Percentiles rank a stretch among this genome's conserved stretches.
These are phyloP conservation scores for Sebastes wilsoni DNA, from an alignment of 2,797 vertebrate species.

Conservation along the genomic window DNA sequence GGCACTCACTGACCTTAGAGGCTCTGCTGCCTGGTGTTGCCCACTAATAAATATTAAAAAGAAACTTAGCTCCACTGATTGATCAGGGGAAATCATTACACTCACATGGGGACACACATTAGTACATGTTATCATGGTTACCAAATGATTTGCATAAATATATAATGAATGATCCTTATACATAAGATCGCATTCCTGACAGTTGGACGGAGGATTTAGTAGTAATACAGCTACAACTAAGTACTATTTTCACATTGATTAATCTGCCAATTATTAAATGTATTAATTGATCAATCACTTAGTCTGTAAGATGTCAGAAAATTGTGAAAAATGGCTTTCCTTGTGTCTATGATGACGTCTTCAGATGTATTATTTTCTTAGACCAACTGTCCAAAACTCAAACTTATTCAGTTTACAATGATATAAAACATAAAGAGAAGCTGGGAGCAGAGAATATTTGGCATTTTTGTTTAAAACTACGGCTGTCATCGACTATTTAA, in stretches of 20 bases:
- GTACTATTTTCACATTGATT: not conserved
- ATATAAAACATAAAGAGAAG: not conserved
- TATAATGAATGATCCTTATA: not conserved
- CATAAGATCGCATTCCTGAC: not conserved
- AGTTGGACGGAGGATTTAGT: not conserved
- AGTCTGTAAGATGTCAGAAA: not conserved
- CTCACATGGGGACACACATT: not conserved
- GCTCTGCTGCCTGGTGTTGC: not conserved
- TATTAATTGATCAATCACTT: not conserved
- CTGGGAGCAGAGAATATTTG: not conserved
- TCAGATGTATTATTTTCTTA: not conserved
- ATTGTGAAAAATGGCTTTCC: not conserved
- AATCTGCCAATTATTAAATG: not conserved
- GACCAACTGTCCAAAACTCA: not conserved
- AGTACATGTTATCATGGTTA: not conserved
- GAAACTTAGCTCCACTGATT: not conserved
- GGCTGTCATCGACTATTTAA: not conserved
- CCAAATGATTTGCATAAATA: not conserved
- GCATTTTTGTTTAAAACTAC: not conserved
- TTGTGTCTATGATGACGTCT: rapidly evolving
- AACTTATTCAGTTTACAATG: not conserved
- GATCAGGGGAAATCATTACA: not conserved
- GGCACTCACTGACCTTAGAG: not conserved
- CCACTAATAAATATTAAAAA: not conserved
- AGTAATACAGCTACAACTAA: not conserved